phyloP scores from a whole-genome alignment of 2,888 invertebrate species.

The Agriopis leucophaearia region DNA sequence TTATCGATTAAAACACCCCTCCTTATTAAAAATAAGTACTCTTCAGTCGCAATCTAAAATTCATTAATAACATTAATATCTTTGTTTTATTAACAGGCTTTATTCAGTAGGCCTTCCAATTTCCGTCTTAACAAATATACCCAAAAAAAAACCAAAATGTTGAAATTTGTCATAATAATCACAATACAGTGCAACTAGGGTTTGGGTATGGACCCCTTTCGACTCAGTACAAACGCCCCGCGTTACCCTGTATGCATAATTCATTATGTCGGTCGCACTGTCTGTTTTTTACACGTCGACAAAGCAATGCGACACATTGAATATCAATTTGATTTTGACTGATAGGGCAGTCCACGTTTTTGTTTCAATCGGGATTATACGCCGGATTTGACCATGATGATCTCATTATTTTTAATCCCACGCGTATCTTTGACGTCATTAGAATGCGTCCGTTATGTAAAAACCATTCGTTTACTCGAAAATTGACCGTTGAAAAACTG shows the following conservation, averaged over 20 bases:
- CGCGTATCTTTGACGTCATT: conserved; percentile 23
- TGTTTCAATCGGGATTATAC: conserved; percentile 11
- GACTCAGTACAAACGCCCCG: no score
- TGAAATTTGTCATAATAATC: no score
- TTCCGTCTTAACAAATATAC: not conserved
- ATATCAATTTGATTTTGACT: conserved; percentile 16
- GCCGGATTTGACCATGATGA: conserved; percentile 16
- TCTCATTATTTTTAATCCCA: conserved; percentile 16
- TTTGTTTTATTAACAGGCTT: not conserved
- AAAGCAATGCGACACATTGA: conserved; percentile 15
- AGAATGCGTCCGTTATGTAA: conserved; percentile 9
- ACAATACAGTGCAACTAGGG: no score
- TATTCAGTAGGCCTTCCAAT: not conserved
- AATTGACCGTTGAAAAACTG: conserved; percentile 19
- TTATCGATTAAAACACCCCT: not conserved
- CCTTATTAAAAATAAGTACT: conserved; percentile 4
- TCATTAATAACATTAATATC: not conserved
- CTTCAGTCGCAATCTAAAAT: not conserved
- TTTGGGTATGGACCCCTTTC: no score
- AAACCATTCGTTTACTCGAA: conserved; percentile 18
- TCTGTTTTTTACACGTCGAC: not conserved
- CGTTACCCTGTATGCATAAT: no score
- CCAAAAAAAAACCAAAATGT: not conserved
- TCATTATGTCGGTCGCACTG: no score
- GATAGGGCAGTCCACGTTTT: conserved; percentile 7